Conservation (phyloP, 2,113 vertebrate species). For the Bungarus multicinctus region DNA sequence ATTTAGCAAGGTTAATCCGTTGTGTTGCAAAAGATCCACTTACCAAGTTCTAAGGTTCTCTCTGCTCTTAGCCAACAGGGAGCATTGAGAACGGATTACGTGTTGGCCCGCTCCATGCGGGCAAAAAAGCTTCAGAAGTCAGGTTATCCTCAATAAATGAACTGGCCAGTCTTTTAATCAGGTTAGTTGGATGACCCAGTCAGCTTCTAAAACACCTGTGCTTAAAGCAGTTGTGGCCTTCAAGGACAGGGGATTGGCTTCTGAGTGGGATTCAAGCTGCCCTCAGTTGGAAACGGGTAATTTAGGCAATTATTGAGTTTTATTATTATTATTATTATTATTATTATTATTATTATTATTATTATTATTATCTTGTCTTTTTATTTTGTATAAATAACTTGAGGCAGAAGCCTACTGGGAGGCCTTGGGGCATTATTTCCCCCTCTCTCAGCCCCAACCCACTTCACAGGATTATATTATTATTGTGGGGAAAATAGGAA, state of each 20-base stretch:
- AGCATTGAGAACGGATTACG: background rate
- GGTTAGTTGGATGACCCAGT: background rate
- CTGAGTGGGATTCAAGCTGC: background rate
- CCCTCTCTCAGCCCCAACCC: too few relatives aligned
- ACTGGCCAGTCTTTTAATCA: background rate
- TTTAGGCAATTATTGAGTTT: background rate
- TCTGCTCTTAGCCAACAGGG: background rate
- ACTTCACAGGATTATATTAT: too few relatives aligned
- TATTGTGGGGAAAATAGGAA: too few relatives aligned
- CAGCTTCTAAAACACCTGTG: background rate
- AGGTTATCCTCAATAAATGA: background rate
- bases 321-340: too few relatives aligned
- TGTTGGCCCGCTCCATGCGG: background rate
- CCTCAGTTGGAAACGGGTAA: background rate
- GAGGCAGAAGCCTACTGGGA: too few relatives aligned
- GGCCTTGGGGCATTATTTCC: too few relatives aligned
- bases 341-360: fast-evolving
- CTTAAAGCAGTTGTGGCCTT: background rate
- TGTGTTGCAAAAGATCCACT: background rate
- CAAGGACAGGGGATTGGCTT: background rate
- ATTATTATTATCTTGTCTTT: too few relatives aligned
- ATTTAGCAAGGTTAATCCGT: background rate
- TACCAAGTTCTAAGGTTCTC: background rate
- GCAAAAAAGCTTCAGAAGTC: background rate
- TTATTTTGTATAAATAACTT: too few relatives aligned